phyloP scores from a whole-genome alignment of 2,113 vertebrate genomes.

The Ammodytes marinus region DNA sequence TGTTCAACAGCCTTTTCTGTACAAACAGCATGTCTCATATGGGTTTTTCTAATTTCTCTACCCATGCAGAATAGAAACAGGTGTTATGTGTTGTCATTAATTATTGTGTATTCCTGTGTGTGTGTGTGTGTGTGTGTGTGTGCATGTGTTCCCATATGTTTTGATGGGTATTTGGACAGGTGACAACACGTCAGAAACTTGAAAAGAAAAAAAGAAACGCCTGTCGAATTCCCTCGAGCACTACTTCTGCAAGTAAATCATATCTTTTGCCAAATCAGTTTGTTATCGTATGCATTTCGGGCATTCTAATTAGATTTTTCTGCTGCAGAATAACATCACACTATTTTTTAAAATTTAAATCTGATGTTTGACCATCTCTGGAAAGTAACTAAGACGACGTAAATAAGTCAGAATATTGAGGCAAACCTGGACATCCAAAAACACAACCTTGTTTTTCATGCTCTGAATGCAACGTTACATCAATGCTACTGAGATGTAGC shows the following conservation, averaged over 20 bases:
- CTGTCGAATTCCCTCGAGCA: slow-evolving; percentile 28
- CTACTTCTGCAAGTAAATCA: slow-evolving; percentile 15
- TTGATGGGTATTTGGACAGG: slow-evolving; percentile 68
- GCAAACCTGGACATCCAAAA: not conserved
- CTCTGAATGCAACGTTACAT: not conserved
- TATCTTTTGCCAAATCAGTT: slow-evolving; percentile 12
- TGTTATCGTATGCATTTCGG: not conserved
- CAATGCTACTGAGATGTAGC: not conserved
- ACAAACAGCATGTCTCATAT: slow-evolving; percentile 47
- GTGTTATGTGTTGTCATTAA: slow-evolving; percentile 72
- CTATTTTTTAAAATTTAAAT: not conserved
- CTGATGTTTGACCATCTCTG: no score
- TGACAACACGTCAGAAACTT: slow-evolving; percentile 68
- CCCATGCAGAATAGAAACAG: slow-evolving; percentile 71
- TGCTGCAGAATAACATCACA: slow-evolving; percentile 13
- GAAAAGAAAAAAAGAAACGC: slow-evolving; percentile 46
- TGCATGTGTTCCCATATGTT: slow-evolving; percentile 67
- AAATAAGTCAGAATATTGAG: no score
- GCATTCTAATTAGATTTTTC: slow-evolving; percentile 24
- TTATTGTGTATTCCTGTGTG: slow-evolving; percentile 54
- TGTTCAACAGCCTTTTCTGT: slow-evolving; percentile 28
- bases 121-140: slow-evolving; percentile 41
- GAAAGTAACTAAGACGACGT: no score
- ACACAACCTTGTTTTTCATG: not conserved
- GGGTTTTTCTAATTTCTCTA: slow-evolving; percentile 53